Base-by-base conservation (phyloP, 1,140 invertebrate species). In the Dendroctonus ponderosae region DNA sequence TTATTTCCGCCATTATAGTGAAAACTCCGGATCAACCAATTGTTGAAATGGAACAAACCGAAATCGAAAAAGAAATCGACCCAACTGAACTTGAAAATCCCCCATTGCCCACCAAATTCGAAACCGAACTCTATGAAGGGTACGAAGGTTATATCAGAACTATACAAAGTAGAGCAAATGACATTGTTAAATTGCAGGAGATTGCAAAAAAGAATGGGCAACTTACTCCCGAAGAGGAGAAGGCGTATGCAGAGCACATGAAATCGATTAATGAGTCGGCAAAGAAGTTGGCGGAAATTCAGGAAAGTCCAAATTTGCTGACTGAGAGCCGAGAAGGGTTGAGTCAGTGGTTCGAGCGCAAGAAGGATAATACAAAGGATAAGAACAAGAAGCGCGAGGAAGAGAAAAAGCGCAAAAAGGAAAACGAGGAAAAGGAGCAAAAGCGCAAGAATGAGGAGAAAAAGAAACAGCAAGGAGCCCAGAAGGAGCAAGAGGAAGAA, bases 101-200 rank as follows among this genome's bases (percentile, higher is more conserved):
- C 0, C 76, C 73, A 7, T 69, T 79, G 53, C 77, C 74, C 1
- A 73, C 68, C 0, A 69, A 73, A 59, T 67, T 67, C 15, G 74
- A 76, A 12, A 63, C 48, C 0, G 67, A 70, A 48, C 66, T 74
- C 26, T 73, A 72, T 62, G 71, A 68, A 37, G 52, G 68, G 5
- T 77, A 77, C 41, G 65, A 66, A 40, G 65, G 61, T 6, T 66
- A 44, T 43, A 69, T 81, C n/a, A 70, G 71, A 52, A 78, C 78
- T 6, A 82, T 84, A 11, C 82, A 84, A 60, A 67, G 74, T 43
- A 80, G 78, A 7, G 82, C 82, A 5, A 71, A 79, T 5, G 78
- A 80, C 12, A 74, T 84, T 42, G 78, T 83, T 5, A 76, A 79
- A 59, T 72, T 84, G 14, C 82, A 84, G 71, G 80, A 83, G 69